Conservation (phyloP, 37 sponge, comb jelly and placozoan species). For the Ephydatia muelleri region DNA sequence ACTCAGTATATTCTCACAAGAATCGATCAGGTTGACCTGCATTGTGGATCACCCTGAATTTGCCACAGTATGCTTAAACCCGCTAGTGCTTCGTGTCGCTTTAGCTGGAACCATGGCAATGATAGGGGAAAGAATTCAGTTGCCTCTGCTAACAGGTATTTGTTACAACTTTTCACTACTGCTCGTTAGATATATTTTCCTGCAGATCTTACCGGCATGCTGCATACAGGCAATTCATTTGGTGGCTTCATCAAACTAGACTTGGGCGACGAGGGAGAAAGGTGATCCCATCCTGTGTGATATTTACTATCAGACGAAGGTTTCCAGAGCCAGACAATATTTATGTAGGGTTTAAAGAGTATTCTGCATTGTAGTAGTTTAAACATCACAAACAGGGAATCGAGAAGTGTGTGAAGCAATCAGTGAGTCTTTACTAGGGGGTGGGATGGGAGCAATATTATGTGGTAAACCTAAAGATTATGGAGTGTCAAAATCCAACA, state of each 20-base stretch:
- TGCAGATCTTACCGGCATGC: neutral
- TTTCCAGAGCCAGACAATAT: neutral
- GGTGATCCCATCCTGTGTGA: neutral
- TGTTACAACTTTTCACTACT: neutral
- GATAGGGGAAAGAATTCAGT: neutral
- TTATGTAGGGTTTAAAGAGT: neutral
- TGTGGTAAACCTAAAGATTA: neutral
- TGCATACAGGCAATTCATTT: neutral
- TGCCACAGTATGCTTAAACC: too few species aligned
- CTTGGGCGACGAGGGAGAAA: neutral
- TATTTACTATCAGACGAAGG: neutral
- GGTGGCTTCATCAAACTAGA: constrained; percentile 1
- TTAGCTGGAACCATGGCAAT: too few species aligned
- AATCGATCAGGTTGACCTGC: neutral
- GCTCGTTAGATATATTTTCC: neutral
- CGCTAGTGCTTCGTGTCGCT: too few species aligned
- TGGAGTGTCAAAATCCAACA: neutral
- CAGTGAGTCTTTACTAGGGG: neutral
- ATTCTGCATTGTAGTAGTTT: neutral
- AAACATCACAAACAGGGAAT: neutral
- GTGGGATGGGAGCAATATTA: constrained; percentile 15
- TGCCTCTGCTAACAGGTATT: neutral
- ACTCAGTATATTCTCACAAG: neutral
- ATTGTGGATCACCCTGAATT: neutral
- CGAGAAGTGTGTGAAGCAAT: constrained; percentile 15